Evolutionary conservation across 1,140 invertebrate species (phyloP), one percentile per base, ranked within the genome.

Genomic region (Drosophila quadrilineata): DNA sequence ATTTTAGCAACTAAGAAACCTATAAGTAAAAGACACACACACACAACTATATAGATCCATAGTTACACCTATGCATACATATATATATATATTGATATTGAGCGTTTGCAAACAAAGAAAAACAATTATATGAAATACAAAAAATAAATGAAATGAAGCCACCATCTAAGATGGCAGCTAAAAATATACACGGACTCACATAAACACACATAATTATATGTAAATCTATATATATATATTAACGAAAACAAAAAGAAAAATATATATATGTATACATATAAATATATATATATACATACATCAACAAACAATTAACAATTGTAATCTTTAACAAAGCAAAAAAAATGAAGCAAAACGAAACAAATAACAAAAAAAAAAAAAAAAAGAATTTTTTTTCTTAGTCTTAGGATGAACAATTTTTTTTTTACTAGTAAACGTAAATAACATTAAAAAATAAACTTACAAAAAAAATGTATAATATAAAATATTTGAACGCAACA

Each of bases 111-210:
- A n/a, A n/a, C n/a, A n/a, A n/a, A n/a, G n/a, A n/a, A n/a, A n/a
- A n/a, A n/a, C n/a, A n/a, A n/a, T n/a, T n/a, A n/a, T n/a, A n/a
- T n/a, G n/a, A n/a, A n/a, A 43, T 33, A 57, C 46, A 29, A 9
- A 71, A 59, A 58, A 33, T 70, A 21, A 75, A 58, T 59, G 65
- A 31, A 65, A 68, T 26, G 50, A 59, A 59, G 48, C 72, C 70
- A 82, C 73, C 77, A 84, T 84, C 77, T 66, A 84, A 84, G 77
- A 84, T 84, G 77, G 77, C 73, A 73, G 73, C 77, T 56, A 66
- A 43, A 63, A 57, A 69, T 52, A 60, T 24, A 41, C 6, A 68
- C 48, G 41, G 41, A 52, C 19, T 54, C 12, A 59, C 24, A 33
- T 22, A 48, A 21, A 59, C 35, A 53, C 19, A 71, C 22, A 46